Conservation (phyloP, 2,888 invertebrate species). For the Drosophila kokeensis region DNA sequence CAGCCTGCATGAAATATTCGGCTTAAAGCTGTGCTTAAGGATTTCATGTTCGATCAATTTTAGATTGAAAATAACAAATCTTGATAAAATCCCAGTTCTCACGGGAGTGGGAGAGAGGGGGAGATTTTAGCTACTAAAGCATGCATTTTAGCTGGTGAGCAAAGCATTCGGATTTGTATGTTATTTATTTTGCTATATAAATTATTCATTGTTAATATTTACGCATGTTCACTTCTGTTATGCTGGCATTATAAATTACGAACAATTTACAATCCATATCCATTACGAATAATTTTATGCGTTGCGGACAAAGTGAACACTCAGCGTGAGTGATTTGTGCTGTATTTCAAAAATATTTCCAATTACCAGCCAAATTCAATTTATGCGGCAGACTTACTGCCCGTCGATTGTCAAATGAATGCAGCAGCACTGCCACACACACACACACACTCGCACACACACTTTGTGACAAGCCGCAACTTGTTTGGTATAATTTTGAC, state of each 20-base stretch:
- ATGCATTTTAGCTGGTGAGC: neutral
- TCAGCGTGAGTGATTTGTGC: slow-evolving; percentile 49
- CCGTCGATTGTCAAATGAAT: slow-evolving; percentile 5
- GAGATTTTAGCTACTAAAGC: neutral
- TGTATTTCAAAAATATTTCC: slow-evolving; percentile 12
- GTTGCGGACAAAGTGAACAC: slow-evolving; percentile 35
- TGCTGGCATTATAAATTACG: neutral
- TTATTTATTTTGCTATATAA: neutral
- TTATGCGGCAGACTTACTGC: slow-evolving; percentile 26
- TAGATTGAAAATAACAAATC: neutral
- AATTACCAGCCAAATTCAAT: slow-evolving; percentile 22
- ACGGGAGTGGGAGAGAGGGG: too few relatives aligned
- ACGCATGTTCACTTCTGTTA: slow-evolving; percentile 5
- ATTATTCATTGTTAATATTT: slow-evolving; percentile 9
- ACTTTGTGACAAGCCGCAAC: slow-evolving; percentile 35
- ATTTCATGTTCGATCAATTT: slow-evolving; percentile 9
- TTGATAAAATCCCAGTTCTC: neutral
- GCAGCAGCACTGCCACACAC: slow-evolving; percentile 14
- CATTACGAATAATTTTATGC: slow-evolving; percentile 25
- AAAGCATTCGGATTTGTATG: neutral
- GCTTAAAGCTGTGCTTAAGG: neutral
- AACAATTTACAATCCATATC: slow-evolving; percentile 10
- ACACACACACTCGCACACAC: neutral
- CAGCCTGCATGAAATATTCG: slow-evolving; percentile 7
- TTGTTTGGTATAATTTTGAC: slow-evolving; percentile 59